Evolutionary conservation across 1,140 invertebrate species (phyloP).

Genomic region (Drosophila bifasciata): DNA sequence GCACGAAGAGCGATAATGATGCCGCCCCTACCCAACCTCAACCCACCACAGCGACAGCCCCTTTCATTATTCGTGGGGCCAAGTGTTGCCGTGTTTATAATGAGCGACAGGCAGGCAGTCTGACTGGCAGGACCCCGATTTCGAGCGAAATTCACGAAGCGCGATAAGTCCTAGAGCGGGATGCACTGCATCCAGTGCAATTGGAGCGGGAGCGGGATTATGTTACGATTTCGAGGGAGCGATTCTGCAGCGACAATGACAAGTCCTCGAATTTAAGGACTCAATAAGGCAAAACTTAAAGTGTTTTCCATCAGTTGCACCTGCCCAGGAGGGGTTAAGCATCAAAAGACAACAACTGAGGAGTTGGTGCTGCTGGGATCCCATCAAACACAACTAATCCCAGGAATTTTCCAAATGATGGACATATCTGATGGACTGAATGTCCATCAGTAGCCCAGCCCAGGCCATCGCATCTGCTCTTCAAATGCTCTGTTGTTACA

Average conservation of each 20-base stretch:
- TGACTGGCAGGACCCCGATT: constrained; percentile 11
- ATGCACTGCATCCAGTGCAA: constrained; percentile 14
- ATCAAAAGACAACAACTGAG: constrained; percentile 28
- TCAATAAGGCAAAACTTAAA: too few species aligned
- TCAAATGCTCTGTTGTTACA: constrained; percentile 38
- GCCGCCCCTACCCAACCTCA: constrained; percentile 18
- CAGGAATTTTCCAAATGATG: constrained; percentile 62
- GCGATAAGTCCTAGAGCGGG: too few species aligned
- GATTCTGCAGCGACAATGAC: too few species aligned
- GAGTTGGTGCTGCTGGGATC: constrained; percentile 10
- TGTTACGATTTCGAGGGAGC: too few species aligned
- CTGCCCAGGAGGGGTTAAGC: constrained; percentile 30
- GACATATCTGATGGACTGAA: constrained; percentile 50
- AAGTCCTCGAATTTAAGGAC: too few species aligned
- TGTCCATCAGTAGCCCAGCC: too few species aligned
- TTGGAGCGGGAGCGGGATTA: not conserved
- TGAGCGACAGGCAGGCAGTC: constrained; percentile 57
- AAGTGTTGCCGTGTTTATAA: constrained; percentile 69
- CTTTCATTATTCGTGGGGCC: constrained; percentile 55
- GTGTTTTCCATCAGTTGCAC: constrained; percentile 13
- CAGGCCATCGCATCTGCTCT: too few species aligned
- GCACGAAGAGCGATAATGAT: constrained; percentile 61
- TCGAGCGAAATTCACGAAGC: not conserved
- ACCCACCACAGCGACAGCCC: not conserved
- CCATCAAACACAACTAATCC: constrained; percentile 69